Percentiles rank a stretch among this genome's conserved stretches.
These are phyloP conservation scores for Idaea aversata DNA, from an alignment of 2,888 invertebrate genomes.

Conservation along the genomic window DNA sequence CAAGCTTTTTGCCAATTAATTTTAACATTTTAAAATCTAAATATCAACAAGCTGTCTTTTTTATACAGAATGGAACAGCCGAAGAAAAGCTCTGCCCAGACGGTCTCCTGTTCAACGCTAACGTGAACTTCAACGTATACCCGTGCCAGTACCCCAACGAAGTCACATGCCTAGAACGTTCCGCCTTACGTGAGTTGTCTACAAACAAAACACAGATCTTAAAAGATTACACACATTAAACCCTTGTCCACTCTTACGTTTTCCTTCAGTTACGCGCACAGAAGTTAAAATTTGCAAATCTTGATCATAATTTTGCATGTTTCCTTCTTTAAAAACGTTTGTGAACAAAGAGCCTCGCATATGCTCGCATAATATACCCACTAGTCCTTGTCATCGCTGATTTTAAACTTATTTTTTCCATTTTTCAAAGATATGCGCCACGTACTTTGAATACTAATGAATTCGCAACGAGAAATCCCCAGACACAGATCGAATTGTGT, in stretches of 20 bases:
- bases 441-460: conserved; percentile 33
- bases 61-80: conserved; percentile 82
- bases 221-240: not conserved
- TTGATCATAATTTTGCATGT: not conserved
- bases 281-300: not conserved
- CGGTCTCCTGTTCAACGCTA: conserved; percentile 88
- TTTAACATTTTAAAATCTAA: not conserved
- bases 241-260: not conserved
- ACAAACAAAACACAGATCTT: conserved; percentile 5
- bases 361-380: not conserved
- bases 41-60: conserved; percentile 13
- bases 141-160: conserved; percentile 93
- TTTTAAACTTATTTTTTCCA: conserved; percentile 35
- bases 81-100: conserved; percentile 90
- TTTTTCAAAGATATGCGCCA: conserved; percentile 26
- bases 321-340: not conserved
- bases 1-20: not conserved
- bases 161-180: conserved; percentile 86
- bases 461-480: conserved; percentile 14
- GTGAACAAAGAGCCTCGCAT: not conserved
- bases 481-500: conserved; percentile 15
- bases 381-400: conserved; percentile 31
- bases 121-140: conserved; percentile 83
- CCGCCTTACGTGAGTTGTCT: conserved; percentile 82
- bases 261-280: not conserved